Conservation (phyloP, 2,113 vertebrate species). For the Cyphomyrus plagiostoma region DNA sequence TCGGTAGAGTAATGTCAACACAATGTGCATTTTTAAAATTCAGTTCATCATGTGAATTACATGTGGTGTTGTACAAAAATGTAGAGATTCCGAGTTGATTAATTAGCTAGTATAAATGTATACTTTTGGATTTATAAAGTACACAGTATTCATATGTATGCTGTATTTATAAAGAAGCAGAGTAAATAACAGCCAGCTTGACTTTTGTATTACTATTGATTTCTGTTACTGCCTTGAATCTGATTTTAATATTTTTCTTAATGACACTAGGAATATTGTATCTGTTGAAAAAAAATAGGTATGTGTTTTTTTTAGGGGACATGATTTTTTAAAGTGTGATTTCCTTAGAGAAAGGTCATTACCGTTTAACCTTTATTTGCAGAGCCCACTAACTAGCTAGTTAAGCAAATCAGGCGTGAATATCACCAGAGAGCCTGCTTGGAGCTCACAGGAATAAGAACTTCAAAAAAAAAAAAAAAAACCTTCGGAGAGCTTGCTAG, state of each 20-base stretch:
- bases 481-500: background rate
- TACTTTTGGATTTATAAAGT: background rate
- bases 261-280: background rate
- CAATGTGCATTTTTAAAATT: background rate
- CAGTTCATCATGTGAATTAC: background rate
- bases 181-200: background rate
- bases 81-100: background rate
- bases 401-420: background rate
- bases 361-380: background rate
- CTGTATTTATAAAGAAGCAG: background rate
- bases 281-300: background rate
- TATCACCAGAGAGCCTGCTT: background rate
- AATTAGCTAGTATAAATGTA: background rate
- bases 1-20: background rate
- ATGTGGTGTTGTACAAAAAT: background rate
- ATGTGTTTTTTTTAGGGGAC: background rate
- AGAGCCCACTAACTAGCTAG: background rate
- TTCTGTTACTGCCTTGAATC: background rate
- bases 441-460: background rate
- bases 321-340: background rate
- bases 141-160: background rate
- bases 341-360: background rate
- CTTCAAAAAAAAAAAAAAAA: background rate
- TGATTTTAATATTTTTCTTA: background rate
- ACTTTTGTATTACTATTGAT: background rate